A percentile compares a stretch with the other conserved stretches of the same genome.
Conservation (phyloP, 2,113 vertebrate species). For the Zosterops lateralis region DNA sequence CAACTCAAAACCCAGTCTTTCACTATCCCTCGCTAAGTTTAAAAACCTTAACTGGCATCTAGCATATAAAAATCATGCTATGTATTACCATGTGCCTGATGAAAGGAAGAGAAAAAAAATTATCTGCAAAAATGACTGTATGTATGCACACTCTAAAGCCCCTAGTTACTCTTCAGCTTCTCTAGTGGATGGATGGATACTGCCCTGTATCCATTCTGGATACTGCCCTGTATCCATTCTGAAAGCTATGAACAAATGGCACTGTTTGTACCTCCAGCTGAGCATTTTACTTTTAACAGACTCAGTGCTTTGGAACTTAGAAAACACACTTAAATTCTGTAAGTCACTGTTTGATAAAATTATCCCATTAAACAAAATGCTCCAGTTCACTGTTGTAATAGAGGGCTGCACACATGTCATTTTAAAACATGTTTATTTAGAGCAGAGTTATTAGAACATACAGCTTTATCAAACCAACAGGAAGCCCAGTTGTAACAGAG, state of each 20-base stretch:
- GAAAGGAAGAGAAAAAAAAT: background rate
- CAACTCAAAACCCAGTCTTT: background rate
- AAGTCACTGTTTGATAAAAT: background rate
- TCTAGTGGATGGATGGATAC: background rate
- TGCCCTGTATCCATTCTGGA: background rate
- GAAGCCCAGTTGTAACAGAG: background rate
- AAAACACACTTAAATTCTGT: background rate
- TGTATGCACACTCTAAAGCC: background rate
- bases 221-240: background rate
- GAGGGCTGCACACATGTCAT: background rate
- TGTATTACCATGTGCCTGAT: background rate
- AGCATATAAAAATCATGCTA: background rate
- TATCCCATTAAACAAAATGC: background rate
- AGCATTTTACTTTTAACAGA: background rate
- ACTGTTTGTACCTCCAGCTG: background rate
- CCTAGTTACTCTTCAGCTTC: background rate
- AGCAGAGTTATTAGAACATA: background rate
- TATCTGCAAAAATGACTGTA: background rate
- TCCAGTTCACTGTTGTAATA: background rate
- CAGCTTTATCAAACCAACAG: background rate
- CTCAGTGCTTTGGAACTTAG: background rate
- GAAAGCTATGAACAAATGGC: background rate
- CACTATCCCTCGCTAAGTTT: background rate
- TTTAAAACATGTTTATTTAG: background rate
- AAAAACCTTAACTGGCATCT: background rate